phyloP scores from a whole-genome alignment of 2,888 invertebrate genomes.

The Ennomos fuscantarius region DNA sequence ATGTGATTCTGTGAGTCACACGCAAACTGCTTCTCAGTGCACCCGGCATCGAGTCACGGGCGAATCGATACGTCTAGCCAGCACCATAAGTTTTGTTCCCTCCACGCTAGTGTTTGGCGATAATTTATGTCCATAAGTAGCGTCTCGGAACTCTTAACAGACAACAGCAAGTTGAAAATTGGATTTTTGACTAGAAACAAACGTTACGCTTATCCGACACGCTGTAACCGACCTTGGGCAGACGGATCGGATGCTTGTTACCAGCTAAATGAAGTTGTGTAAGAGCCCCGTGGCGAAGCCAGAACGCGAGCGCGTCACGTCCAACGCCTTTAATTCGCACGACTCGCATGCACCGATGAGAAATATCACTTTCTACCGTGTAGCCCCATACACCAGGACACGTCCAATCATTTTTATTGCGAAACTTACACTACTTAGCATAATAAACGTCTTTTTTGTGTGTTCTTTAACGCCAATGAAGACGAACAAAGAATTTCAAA shows the following conservation, averaged over 20 bases:
- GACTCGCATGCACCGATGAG: constrained; percentile 44
- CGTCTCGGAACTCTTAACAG: constrained; percentile 3
- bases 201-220: constrained; percentile 44
- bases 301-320: constrained; percentile 35
- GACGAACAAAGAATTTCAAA: constrained; percentile 20
- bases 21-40: constrained; percentile 13
- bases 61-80: constrained; percentile 56
- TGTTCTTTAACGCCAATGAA: constrained; percentile 16
- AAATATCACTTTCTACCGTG: constrained; percentile 59
- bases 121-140: constrained; percentile 21
- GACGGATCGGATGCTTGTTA: constrained; percentile 41
- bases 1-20: constrained; percentile 26
- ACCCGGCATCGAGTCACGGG: constrained; percentile 36
- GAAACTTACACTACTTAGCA: constrained; percentile 47
- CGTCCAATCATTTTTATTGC: constrained; percentile 47
- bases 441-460: constrained; percentile 35
- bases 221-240: constrained; percentile 47
- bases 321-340: constrained; percentile 53
- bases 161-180: constrained; percentile 28
- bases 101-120: constrained; percentile 34
- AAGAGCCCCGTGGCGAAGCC: constrained; percentile 50
- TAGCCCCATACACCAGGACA: constrained; percentile 37
- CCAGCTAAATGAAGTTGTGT: constrained; percentile 52
- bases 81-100: constrained; percentile 42
- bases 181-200: constrained; percentile 15